Evolutionary conservation across 2,113 vertebrate genomes (phyloP).

Genomic region (Meriones unguiculatus): DNA sequence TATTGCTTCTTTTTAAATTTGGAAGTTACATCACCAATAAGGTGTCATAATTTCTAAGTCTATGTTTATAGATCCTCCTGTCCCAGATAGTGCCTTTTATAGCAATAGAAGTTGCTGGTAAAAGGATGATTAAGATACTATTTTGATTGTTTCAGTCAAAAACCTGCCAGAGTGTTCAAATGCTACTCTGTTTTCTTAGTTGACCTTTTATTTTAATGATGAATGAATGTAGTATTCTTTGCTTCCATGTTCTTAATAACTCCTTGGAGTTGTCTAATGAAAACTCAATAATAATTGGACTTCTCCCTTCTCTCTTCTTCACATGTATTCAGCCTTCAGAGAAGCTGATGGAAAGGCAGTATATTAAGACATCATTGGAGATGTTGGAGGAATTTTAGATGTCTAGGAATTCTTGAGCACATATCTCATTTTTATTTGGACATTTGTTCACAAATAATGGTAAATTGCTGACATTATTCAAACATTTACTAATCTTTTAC

Average conservation of each 20-base stretch:
- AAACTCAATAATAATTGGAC: constrained; percentile 25
- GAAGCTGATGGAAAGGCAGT: background rate
- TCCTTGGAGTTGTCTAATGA: background rate
- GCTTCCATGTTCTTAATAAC: constrained; percentile 15
- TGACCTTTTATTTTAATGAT: constrained; percentile 37
- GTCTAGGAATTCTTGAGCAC: background rate
- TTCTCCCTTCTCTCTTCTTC: constrained; percentile 30
- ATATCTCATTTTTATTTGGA: constrained; percentile 52
- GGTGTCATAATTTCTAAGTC: constrained; percentile 8
- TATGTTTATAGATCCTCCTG: background rate
- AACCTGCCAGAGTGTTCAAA: constrained; percentile 10
- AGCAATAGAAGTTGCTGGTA: background rate
- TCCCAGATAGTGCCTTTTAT: background rate
- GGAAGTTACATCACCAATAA: background rate
- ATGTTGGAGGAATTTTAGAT: background rate
- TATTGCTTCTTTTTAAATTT: constrained; percentile 49
- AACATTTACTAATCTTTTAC: background rate
- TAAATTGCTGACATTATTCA: background rate
- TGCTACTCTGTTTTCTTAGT: background rate
- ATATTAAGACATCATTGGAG: background rate
- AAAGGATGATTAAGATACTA: background rate
- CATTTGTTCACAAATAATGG: background rate
- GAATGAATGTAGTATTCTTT: constrained; percentile 13
- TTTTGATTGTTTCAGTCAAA: constrained; percentile 50
- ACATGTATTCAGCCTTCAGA: background rate